Evolutionary conservation across 2,113 vertebrate species (phyloP).

Genomic region (Ovis canadensis): DNA sequence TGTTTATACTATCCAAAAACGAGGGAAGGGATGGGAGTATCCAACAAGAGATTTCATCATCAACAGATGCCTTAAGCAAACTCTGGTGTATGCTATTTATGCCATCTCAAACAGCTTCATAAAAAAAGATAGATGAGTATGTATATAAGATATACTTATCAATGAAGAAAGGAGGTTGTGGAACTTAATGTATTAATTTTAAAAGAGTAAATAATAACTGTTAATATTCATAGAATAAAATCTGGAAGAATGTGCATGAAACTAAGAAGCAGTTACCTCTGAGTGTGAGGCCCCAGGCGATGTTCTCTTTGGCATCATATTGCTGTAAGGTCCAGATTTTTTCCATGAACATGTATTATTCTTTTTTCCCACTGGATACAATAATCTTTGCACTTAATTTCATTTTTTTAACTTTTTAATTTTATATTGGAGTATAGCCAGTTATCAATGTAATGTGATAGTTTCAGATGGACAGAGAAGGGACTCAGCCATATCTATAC

Average conservation of each 20-base stretch:
- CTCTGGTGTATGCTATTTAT: no score
- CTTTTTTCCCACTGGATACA: background rate
- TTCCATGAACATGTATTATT: background rate
- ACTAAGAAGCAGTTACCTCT: background rate
- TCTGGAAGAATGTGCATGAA: background rate
- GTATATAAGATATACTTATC: background rate
- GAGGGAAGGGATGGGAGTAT: no score
- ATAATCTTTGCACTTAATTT: background rate
- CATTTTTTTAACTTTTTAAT: background rate
- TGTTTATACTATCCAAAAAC: background rate
- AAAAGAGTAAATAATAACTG: background rate
- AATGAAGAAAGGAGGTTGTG: background rate
- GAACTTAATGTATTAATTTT: background rate
- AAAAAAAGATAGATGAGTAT: background rate
- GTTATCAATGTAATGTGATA: background rate
- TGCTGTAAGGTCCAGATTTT: background rate
- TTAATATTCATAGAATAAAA: background rate
- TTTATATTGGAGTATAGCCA: background rate
- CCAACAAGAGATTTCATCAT: background rate
- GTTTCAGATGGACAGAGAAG: background rate
- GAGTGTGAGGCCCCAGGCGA: background rate
- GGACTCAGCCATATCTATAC: background rate
- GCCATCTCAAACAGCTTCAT: background rate
- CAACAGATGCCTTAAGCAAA: background rate
- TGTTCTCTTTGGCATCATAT: background rate